A percentile compares a stretch with the other conserved stretches of the same genome.
These are phyloP conservation scores for Myxocyprinus asiaticus DNA, from an alignment of 2,113 vertebrate species.

Conservation along the genomic window DNA sequence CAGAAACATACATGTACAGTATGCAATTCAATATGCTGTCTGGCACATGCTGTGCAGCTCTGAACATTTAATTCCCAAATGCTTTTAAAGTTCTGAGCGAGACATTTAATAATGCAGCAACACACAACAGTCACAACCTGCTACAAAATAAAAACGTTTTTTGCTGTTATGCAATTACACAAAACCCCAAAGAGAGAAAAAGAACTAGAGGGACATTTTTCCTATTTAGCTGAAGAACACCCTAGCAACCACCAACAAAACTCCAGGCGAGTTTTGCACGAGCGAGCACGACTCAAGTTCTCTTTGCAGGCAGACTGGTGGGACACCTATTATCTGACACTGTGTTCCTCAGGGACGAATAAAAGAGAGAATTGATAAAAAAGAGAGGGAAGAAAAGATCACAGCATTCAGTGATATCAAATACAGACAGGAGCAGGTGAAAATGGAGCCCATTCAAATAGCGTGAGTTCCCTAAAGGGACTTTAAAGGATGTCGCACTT, in stretches of 20 bases:
- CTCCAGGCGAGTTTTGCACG: not conserved
- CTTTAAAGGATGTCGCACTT: constrained; percentile 30
- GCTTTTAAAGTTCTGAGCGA: not conserved
- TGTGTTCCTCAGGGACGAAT: constrained; percentile 23
- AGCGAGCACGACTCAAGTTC: too few species aligned
- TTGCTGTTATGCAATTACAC: not conserved
- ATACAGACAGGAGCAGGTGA: constrained; percentile 33
- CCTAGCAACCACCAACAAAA: not conserved
- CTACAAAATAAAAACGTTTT: not conserved
- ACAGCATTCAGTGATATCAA: constrained; percentile 38
- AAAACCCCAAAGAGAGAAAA: not conserved
- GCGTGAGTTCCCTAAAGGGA: not conserved
- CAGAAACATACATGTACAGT: constrained; percentile 32
- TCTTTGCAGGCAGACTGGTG: not conserved
- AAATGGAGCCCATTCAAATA: constrained; percentile 50
- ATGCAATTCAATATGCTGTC: constrained; percentile 32
- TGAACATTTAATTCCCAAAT: not conserved
- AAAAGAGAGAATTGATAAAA: constrained; percentile 9
- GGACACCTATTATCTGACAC: not conserved
- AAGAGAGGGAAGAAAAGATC: constrained; percentile 29
- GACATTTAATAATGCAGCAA: constrained; percentile 34
- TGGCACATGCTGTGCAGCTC: constrained; percentile 12
- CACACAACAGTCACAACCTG: not conserved
- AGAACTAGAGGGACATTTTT: too few species aligned
- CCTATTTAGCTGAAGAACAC: not conserved